Conservation (phyloP, 2,797 vertebrate species). For the Ispidina lecontei region DNA sequence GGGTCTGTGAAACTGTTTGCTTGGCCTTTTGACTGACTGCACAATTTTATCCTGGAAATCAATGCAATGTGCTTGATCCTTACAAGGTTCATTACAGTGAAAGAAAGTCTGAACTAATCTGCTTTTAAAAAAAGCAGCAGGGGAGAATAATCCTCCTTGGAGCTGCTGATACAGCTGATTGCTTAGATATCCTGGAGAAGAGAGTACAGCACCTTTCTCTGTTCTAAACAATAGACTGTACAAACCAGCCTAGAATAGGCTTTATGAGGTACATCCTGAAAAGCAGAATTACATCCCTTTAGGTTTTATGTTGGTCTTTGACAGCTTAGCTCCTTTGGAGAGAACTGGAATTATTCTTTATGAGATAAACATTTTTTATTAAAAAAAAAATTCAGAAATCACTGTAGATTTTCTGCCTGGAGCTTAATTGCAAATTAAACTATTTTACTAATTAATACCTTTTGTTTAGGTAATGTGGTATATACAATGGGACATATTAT, state of each 20-base stretch:
- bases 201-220: not conserved
- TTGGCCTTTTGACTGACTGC: constrained; percentile 71
- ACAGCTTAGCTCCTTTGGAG: not conserved
- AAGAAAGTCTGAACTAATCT: constrained; percentile 82
- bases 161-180: constrained; percentile 58
- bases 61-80: constrained; percentile 55
- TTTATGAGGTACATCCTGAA: not conserved
- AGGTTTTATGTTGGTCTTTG: not conserved
- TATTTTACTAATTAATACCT: constrained; percentile 54
- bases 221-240: not conserved
- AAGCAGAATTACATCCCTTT: not conserved
- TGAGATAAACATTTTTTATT: too few species aligned
- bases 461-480: not conserved
- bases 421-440: constrained; percentile 29
- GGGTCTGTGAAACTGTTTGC: constrained; percentile 66
- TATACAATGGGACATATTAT: not conserved
- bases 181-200: constrained; percentile 16
- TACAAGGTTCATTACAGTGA: constrained; percentile 63
- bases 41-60: constrained; percentile 66
- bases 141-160: constrained; percentile 45
- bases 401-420: constrained; percentile 2
- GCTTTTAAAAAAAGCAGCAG: constrained; percentile 64
- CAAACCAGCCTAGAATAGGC: not conserved
- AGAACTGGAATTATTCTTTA: not conserved
- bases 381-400: too few species aligned